Evolutionary conservation across 2,888 invertebrate genomes (phyloP).

Genomic region (Lissonota sp.): DNA sequence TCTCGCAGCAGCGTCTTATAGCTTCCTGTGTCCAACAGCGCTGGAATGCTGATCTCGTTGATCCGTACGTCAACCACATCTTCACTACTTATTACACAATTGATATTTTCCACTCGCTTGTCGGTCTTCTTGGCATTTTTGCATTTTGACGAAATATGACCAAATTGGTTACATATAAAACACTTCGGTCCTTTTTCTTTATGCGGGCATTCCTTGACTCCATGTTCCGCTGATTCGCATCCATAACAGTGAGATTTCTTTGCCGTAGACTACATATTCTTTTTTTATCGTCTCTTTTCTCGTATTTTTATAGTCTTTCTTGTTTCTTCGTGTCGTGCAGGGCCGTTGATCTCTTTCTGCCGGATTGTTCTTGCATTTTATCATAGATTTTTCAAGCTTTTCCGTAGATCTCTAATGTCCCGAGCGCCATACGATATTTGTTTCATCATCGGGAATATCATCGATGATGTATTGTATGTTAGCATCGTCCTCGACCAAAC

Average conservation of each 20-base stretch:
- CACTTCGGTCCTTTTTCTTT: no score
- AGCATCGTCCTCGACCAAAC: conserved; percentile 50
- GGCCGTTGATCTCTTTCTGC: no score
- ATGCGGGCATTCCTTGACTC: conserved; percentile 35
- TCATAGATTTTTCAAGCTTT: conserved; percentile 48
- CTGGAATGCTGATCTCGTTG: no score
- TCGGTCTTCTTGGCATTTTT: neutral
- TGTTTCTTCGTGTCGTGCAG: no score
- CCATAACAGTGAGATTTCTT: conserved; percentile 41
- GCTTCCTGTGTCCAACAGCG: conserved; percentile 61
- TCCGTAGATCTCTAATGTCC: conserved; percentile 52
- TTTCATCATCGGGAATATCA: conserved; percentile 51
- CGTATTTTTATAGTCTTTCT: neutral
- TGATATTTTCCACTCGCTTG: conserved; percentile 31
- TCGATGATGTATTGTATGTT: conserved; percentile 61
- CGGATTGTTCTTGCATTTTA: conserved; percentile 22
- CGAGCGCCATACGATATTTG: conserved; percentile 55
- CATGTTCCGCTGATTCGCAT: conserved; percentile 49
- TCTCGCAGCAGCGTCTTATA: conserved; percentile 38
- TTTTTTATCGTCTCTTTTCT: conserved; percentile 17
- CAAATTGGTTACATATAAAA: conserved; percentile 55
- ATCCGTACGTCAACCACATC: no score
- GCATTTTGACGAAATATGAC: conserved; percentile 59
- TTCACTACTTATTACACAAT: conserved; percentile 5
- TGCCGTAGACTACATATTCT: conserved; percentile 6